phyloP scores from a whole-genome alignment of 2,888 invertebrate genomes.

The Drosophila subquinaria region DNA sequence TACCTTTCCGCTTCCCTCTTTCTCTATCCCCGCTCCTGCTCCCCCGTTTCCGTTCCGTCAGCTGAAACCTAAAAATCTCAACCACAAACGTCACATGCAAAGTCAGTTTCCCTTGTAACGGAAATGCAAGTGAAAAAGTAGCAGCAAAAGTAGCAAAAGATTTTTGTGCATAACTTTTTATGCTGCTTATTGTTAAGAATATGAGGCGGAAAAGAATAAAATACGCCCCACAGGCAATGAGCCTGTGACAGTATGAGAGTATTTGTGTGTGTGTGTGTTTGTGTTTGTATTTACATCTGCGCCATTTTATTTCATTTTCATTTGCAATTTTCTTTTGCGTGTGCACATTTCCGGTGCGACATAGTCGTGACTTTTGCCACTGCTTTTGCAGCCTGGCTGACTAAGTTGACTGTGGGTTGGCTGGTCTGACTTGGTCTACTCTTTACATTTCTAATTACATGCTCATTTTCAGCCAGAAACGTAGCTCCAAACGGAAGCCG shows the following conservation, averaged over 20 bases:
- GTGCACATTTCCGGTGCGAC: slow-evolving; percentile 68
- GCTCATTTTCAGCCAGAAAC: slow-evolving; percentile 70
- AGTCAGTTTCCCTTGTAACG: slow-evolving; percentile 70
- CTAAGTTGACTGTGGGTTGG: slow-evolving; percentile 15
- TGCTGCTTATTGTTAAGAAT: slow-evolving; percentile 65
- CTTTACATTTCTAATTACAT: slow-evolving; percentile 75
- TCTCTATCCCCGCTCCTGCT: slow-evolving; percentile 5
- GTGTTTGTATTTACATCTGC: slow-evolving; percentile 59
- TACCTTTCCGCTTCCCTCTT: slow-evolving; percentile 2
- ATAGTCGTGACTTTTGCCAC: slow-evolving; percentile 65
- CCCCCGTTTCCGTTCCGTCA: slow-evolving; percentile 31
- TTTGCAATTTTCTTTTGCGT: slow-evolving; percentile 72
- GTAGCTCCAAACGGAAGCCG: slow-evolving; percentile 49
- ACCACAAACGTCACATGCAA: slow-evolving; percentile 73
- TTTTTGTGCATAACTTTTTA: slow-evolving; percentile 73
- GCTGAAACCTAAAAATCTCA: slow-evolving; percentile 36
- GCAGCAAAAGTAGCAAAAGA: slow-evolving; percentile 64
- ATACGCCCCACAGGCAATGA: slow-evolving; percentile 61
- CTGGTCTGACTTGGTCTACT: slow-evolving; percentile 34
- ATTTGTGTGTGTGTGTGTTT: slow-evolving; percentile 3
- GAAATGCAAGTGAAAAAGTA: slow-evolving; percentile 73
- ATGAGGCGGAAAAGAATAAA: slow-evolving; percentile 62
- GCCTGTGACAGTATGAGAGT: slow-evolving; percentile 21
- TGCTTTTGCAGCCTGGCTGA: slow-evolving; percentile 26
- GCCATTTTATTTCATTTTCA: slow-evolving; percentile 75